These are phyloP conservation scores for Stegophylla sp. DNA, from an alignment of 2,888 invertebrate genomes.

Conservation along the genomic window DNA sequence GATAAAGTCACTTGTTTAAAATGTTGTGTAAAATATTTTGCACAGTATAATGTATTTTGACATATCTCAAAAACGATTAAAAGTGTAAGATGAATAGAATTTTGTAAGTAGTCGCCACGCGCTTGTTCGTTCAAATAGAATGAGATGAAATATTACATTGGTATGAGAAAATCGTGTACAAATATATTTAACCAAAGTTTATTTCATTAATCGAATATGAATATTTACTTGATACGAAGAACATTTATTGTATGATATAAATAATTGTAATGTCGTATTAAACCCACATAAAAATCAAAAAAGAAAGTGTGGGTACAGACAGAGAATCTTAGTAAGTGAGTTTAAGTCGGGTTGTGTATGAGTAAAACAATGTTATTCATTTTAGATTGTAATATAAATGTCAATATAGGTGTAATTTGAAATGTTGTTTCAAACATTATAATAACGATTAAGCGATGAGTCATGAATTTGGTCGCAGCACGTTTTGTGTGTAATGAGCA, in stretches of 20 bases:
- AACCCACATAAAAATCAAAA: too few relatives aligned
- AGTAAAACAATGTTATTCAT: not conserved
- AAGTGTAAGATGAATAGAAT: slow-evolving; percentile 11
- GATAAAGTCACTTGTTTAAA: too few relatives aligned
- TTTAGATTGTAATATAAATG: not conserved
- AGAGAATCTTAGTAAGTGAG: not conserved
- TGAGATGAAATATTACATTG: not conserved
- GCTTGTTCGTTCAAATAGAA: slow-evolving; percentile 6
- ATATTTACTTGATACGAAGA: too few relatives aligned
- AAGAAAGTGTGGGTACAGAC: too few relatives aligned
- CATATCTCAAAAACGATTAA: not conserved
- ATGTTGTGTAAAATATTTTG: not conserved
- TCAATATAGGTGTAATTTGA: not conserved
- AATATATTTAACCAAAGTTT: not conserved
- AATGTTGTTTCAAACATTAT: not conserved
- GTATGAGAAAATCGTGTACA: not conserved
- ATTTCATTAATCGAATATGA: too few relatives aligned
- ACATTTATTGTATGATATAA: too few relatives aligned
- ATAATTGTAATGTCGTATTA: too few relatives aligned
- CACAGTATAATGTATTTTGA: not conserved
- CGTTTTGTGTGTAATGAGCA: not conserved
- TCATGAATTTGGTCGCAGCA: not conserved
- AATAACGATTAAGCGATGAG: not conserved
- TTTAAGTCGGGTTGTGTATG: too few relatives aligned
- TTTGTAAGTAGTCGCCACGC: not conserved